A percentile compares a stretch with the other conserved stretches of the same genome.
phyloP scores from a whole-genome alignment of 2,888 invertebrate species.

The Polylopha cassiicola region DNA sequence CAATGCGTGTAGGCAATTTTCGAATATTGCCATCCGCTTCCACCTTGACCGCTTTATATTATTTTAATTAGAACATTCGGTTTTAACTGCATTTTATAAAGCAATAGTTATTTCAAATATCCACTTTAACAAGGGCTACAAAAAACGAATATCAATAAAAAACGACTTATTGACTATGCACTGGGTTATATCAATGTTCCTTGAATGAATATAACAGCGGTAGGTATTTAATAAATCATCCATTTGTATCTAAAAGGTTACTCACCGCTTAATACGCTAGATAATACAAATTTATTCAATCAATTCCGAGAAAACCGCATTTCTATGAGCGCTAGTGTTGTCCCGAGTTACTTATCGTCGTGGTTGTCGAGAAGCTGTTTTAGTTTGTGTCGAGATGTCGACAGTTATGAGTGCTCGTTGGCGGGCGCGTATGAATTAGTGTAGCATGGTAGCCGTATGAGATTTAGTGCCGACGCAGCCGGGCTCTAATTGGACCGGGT shows the following conservation, averaged over 20 bases:
- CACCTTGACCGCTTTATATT: not conserved
- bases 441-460: slow-evolving; percentile 69
- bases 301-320: slow-evolving; percentile 1
- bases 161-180: no score
- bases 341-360: slow-evolving; percentile 52
- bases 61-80: not conserved
- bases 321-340: slow-evolving; percentile 29
- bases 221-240: no score
- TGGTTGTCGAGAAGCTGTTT: slow-evolving; percentile 61
- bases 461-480: slow-evolving; percentile 68
- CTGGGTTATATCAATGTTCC: no score
- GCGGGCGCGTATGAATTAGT: slow-evolving; percentile 71
- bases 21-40: not conserved
- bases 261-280: not conserved
- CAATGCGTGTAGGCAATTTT: slow-evolving; percentile 2
- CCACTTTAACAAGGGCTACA: no score
- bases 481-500: slow-evolving; percentile 70
- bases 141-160: no score
- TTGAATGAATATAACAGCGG: no score
- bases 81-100: no score
- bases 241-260: not conserved
- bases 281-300: slow-evolving; percentile 4
- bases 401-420: slow-evolving; percentile 59
- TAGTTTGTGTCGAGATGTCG: slow-evolving; percentile 56
- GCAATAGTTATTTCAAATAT: not conserved